phyloP scores from a whole-genome alignment of 2,797 vertebrate species.

The Clamator glandarius region DNA sequence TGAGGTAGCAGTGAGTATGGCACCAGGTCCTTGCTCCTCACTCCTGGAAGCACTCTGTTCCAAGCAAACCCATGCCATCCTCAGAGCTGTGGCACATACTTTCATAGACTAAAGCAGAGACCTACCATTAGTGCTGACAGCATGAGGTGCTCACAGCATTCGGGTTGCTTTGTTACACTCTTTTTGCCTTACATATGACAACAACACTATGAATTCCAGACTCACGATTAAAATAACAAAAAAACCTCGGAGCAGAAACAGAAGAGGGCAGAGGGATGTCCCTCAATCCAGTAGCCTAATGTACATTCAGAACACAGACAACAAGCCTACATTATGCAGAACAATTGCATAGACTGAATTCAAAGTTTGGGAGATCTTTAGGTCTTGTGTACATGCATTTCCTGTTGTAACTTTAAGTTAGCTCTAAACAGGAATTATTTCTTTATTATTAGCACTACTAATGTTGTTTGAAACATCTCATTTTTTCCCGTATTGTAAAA shows the following conservation, averaged over 20 bases:
- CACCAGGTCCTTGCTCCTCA: neutral
- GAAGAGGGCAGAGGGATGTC: no score
- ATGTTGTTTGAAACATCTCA: neutral
- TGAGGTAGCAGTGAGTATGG: neutral
- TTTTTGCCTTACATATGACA: neutral
- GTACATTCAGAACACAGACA: neutral
- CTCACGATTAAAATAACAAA: neutral
- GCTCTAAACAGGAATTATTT: conserved; percentile 7
- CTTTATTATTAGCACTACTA: neutral
- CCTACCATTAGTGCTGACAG: neutral
- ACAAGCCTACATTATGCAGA: conserved; percentile 17
- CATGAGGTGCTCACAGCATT: neutral
- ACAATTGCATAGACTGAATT: conserved; percentile 8
- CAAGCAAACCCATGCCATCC: fast-evolving
- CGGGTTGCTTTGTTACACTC: neutral
- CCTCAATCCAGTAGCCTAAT: neutral
- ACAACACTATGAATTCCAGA: neutral
- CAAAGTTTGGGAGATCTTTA: neutral
- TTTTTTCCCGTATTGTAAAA: neutral
- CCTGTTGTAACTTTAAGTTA: neutral
- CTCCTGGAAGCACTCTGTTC: neutral
- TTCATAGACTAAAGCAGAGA: neutral
- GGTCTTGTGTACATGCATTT: neutral
- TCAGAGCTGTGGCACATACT: neutral
- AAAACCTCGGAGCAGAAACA: neutral